Percentiles rank a stretch among this genome's conserved stretches.
Conservation (phyloP, 2,888 invertebrate genomes). For the Clostera curtula region DNA sequence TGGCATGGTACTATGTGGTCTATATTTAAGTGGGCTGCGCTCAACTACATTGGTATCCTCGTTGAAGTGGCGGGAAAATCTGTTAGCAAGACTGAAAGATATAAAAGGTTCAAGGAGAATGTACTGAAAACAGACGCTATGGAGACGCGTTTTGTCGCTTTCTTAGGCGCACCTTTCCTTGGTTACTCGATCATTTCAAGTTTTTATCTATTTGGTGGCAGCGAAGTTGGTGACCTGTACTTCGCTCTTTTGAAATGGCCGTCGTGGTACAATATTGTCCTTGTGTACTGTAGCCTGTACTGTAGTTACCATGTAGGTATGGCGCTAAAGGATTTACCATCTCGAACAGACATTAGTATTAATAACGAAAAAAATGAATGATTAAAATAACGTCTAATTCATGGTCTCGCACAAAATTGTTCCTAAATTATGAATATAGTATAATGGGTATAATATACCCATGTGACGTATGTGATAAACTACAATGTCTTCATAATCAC, state of each 20-base stretch:
- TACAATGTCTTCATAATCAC: too few relatives aligned
- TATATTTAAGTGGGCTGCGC: constrained; percentile 88
- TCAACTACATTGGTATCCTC: constrained; percentile 88
- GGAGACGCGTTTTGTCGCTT: constrained; percentile 78
- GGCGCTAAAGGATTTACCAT: constrained; percentile 49
- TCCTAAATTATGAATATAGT: too few relatives aligned
- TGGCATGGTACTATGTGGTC: constrained; percentile 92
- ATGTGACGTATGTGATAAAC: too few relatives aligned
- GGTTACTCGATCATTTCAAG: constrained; percentile 88
- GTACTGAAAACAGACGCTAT: constrained; percentile 51
- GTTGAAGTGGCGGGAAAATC: constrained; percentile 79
- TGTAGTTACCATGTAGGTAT: constrained; percentile 66
- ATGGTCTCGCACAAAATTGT: too few relatives aligned
- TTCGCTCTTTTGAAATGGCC: constrained; percentile 72
- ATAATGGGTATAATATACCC: too few relatives aligned
- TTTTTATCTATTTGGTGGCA: constrained; percentile 90
- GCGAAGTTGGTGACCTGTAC: constrained; percentile 82
- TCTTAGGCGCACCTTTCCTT: constrained; percentile 82
- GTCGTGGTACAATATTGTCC: constrained; percentile 39
- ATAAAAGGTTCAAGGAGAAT: constrained; percentile 53
- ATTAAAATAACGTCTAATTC: too few relatives aligned
- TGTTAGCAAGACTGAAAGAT: constrained; percentile 57
- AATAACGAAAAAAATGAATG: constrained; percentile 18
- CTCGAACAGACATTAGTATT: constrained; percentile 40
- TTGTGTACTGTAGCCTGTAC: constrained; percentile 48